Base-by-base conservation (phyloP, 2,888 invertebrate genomes). In the Drosophila pseudotalamancana region DNA sequence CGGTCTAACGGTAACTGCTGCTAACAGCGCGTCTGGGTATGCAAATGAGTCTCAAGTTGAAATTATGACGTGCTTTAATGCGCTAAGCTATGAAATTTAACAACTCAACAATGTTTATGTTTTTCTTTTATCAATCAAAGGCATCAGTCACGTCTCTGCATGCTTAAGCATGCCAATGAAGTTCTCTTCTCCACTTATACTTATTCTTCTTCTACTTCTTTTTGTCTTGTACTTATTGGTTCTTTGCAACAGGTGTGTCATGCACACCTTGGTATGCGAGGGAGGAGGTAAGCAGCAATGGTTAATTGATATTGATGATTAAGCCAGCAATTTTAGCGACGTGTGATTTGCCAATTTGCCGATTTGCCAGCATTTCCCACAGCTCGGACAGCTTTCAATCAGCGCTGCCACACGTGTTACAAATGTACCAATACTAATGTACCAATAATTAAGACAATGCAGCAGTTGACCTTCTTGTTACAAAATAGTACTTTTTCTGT, bases 1-100 rank as follows among this genome's bases (percentile, higher is more conserved):
- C 83, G 72, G 69, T 66, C 61, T 80, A 80, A 80, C 86, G 80
- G 80, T 66, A 66, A 42, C 21, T 34, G 21, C 14, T 27, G 27
- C n/a, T 35, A 56, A 29, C 35, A n/a, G 21, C 43, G 45, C 56
- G 12, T 46, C 29, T 40, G 51, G 49, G 45, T 57, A 73, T 78
- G 84, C 74, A 80, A 83, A 80, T 69, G 37, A 43, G 42, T n/a
- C 9, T 25, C 39, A 34, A 40, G 21, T 25, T 37, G 42, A 34
- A 70, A 69, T 71, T 72, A 73, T 73, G 76, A 72, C 71, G 60
- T 70, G 66, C 65, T 29, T 37, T 23, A 27, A 56, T 61, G 66
- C 56, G 66, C 56, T 48, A 21, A 49, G 39, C 32, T 11, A 49
- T 12, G n/a, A 27, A 34, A 31, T 51, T 27, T 4, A 50, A 19